Evolutionary conservation across 2,888 invertebrate species (phyloP), one percentile per base, ranked within the genome.

Genomic region (Thelaira solivaga): DNA sequence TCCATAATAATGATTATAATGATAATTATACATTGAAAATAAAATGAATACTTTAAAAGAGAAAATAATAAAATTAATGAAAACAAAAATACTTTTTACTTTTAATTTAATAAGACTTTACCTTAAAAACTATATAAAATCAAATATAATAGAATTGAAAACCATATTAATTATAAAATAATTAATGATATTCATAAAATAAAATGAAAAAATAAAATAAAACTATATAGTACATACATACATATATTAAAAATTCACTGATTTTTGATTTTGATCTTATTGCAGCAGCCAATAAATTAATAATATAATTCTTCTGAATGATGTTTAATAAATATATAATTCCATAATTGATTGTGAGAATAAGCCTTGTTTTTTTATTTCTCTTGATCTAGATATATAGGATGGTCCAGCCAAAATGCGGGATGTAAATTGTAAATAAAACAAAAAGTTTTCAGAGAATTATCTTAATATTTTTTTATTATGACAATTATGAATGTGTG

Each of bases 51-150:
- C 59, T 31, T 69, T 57, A 47, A 49, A 34, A 59, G 34, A 53
- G 5, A 49, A 51, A 41, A 11, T 7, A 59, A 59, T 59, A 45
- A 49, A 71, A 43, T 10, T 20, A 41, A 57, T 49, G 22, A 39
- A 55, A 24, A 39, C 11, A 47, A 51, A 34, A 53, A 41, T 45
- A 74, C 53, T 55, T 61, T 59, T 59, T 41, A 78, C 64, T 78
- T 73, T 67, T 74, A 74, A 59, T 78, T 64, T 69, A n/a, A n/a
- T 69, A 76, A 76, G 69, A 57, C 64, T 76, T 69, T 76, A 64
- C 62, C 29, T 51, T 43, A 53, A 59, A 65, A 41, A 45, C 24
- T 31, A 65, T 18, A 13, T 34, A 34, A 77, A 62, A 64, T 45
- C 26, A 53, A 55, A 64, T 36, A 57, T 10, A 31, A 47, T 31